phyloP scores from a whole-genome alignment of 2,113 vertebrate genomes.

The Myiopsitta monachus region DNA sequence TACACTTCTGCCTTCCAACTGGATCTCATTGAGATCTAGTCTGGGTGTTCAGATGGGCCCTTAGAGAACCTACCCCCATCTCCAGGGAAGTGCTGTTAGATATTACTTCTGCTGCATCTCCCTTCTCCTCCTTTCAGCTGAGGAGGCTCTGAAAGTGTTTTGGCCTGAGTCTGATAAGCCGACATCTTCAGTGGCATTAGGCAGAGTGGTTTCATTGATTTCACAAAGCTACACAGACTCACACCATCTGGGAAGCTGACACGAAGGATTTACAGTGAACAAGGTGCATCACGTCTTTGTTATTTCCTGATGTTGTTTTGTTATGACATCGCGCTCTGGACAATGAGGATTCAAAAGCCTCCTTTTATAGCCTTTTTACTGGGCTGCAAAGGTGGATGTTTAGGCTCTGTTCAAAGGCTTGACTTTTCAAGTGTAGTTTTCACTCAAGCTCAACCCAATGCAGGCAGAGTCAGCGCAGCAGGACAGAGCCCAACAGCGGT shows the following conservation, averaged over 20 bases:
- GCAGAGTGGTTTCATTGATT: background rate
- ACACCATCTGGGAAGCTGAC: background rate
- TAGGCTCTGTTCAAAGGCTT: background rate
- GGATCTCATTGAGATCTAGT: background rate
- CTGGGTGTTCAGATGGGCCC: background rate
- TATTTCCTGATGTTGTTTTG: slow-evolving; percentile 9
- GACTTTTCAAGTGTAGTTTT: background rate
- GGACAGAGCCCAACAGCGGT: rapidly evolving
- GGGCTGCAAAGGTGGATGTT: background rate
- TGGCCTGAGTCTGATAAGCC: background rate
- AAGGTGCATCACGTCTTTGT: background rate
- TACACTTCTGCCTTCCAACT: background rate
- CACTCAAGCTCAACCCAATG: background rate
- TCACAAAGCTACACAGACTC: background rate
- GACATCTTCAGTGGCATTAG: background rate
- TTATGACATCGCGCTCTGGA: background rate
- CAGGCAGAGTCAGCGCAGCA: rapidly evolving
- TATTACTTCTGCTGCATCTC: background rate
- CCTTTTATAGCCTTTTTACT: background rate
- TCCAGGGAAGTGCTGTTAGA: background rate
- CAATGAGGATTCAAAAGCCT: background rate
- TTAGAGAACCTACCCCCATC: background rate
- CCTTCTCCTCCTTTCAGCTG: background rate
- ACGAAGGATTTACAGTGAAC: background rate
- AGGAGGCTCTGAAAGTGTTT: background rate